Conservation (phyloP, 2,888 invertebrate species). For the Melolontha melolontha region DNA sequence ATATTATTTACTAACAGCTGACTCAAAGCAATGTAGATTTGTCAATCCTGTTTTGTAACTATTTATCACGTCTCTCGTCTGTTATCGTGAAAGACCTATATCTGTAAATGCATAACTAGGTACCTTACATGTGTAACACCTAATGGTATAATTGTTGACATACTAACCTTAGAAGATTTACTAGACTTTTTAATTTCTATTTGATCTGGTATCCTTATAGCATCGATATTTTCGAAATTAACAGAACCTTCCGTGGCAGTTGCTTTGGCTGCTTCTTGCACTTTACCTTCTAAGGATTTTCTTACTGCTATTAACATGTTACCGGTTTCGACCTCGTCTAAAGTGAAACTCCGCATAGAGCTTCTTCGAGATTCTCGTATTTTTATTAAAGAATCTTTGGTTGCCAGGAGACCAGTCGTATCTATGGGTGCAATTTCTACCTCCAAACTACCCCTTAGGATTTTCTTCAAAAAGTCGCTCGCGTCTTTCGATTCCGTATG, state of each 20-base stretch:
- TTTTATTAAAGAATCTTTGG: slow-evolving; percentile 53
- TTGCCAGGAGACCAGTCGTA: slow-evolving; percentile 47
- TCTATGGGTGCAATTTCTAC: slow-evolving; percentile 30
- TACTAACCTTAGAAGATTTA: slow-evolving; percentile 33
- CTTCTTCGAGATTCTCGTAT: slow-evolving; percentile 44
- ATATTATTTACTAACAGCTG: too few species aligned
- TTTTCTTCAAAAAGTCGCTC: slow-evolving; percentile 15
- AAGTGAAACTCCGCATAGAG: slow-evolving; percentile 10
- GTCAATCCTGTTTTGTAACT: too few species aligned
- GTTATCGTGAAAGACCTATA: too few species aligned
- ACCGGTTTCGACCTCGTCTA: slow-evolving; percentile 20
- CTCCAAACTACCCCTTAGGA: slow-evolving; percentile 12
- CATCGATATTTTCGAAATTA: slow-evolving; percentile 39
- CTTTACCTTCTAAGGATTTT: slow-evolving; percentile 13
- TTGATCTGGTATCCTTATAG: slow-evolving; percentile 39
- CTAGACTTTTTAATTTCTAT: slow-evolving; percentile 34
- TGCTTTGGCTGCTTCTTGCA: background rate
- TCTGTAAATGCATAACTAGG: too few species aligned
- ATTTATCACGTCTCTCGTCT: too few species aligned
- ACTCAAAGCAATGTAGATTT: too few species aligned
- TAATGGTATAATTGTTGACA: too few species aligned
- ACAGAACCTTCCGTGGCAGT: slow-evolving; percentile 21
- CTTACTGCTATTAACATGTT: slow-evolving; percentile 33
- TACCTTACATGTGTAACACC: too few species aligned
- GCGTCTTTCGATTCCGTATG: slow-evolving; percentile 2